Evolutionary conservation across 2,113 vertebrate genomes (phyloP).

Genomic region (Daphoenositta chrysoptera): DNA sequence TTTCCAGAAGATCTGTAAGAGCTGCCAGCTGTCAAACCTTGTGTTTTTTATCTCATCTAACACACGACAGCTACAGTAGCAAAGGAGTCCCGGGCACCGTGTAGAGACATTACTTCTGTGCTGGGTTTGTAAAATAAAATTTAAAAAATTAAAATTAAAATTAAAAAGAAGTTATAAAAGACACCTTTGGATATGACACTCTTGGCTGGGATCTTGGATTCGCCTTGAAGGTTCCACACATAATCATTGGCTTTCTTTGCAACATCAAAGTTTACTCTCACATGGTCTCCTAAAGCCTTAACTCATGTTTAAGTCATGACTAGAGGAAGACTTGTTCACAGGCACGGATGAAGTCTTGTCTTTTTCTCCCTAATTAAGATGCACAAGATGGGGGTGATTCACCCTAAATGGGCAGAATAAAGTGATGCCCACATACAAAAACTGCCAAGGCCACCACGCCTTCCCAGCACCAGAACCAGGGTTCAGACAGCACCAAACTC

Average conservation of each 20-base stretch:
- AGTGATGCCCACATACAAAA: background rate
- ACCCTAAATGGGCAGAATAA: background rate
- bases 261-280: background rate
- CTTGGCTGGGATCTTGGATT: background rate
- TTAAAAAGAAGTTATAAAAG: background rate
- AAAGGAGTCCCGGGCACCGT: background rate
- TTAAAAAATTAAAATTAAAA: background rate
- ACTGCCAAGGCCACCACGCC: too few relatives aligned
- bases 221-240: background rate
- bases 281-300: background rate
- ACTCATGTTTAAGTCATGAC: background rate
- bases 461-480: background rate
- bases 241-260: background rate
- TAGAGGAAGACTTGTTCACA: background rate
- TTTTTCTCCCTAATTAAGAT: background rate
- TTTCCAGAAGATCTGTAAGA: background rate
- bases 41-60: slow-evolving; percentile 11
- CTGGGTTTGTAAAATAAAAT: background rate
- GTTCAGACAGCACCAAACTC: background rate
- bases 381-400: background rate
- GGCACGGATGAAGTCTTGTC: background rate
- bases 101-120: background rate
- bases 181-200: background rate
- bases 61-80: background rate
- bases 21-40: slow-evolving; percentile 14